Percentiles rank a stretch among this genome's conserved stretches.
Conservation (phyloP, 2,113 vertebrate genomes). For the Carassius auratus region DNA sequence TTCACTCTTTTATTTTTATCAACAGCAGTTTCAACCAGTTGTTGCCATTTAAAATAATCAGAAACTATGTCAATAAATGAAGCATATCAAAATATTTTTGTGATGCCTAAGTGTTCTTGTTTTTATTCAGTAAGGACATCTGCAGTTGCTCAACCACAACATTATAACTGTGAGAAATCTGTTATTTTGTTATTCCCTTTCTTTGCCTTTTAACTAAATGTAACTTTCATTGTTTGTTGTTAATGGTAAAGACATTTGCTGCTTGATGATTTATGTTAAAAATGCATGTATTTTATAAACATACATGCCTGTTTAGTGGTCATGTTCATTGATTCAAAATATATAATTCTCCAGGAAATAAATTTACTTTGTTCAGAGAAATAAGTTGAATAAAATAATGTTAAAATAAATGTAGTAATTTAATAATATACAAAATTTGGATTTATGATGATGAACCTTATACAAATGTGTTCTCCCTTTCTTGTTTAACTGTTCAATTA, state of each 20-base stretch:
- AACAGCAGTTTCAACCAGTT: neutral
- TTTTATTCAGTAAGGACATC: constrained; percentile 65
- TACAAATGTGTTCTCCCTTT: neutral
- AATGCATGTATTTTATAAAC: neutral
- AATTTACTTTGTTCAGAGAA: neutral
- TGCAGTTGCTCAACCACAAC: constrained; percentile 68
- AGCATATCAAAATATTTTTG: constrained; percentile 61
- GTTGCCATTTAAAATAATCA: neutral
- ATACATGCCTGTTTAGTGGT: neutral
- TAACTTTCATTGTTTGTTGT: neutral
- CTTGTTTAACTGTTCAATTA: neutral
- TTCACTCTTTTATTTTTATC: neutral
- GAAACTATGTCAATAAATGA: constrained; percentile 25
- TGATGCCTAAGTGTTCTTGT: constrained; percentile 58
- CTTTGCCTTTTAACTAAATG: constrained; percentile 2
- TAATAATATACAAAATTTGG: constrained; percentile 2
- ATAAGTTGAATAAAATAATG: neutral
- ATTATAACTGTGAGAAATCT: constrained; percentile 52
- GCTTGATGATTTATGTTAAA: neutral
- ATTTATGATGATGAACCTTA: neutral
- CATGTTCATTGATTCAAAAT: neutral
- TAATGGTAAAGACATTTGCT: neutral
- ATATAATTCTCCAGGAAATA: neutral
- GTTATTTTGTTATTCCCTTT: constrained; percentile 1
- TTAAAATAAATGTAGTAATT: neutral